Percentiles rank a stretch among this genome's conserved stretches.
These are phyloP conservation scores for Dissostichus mawsoni DNA, from an alignment of 2,113 vertebrate genomes.

Conservation along the genomic window DNA sequence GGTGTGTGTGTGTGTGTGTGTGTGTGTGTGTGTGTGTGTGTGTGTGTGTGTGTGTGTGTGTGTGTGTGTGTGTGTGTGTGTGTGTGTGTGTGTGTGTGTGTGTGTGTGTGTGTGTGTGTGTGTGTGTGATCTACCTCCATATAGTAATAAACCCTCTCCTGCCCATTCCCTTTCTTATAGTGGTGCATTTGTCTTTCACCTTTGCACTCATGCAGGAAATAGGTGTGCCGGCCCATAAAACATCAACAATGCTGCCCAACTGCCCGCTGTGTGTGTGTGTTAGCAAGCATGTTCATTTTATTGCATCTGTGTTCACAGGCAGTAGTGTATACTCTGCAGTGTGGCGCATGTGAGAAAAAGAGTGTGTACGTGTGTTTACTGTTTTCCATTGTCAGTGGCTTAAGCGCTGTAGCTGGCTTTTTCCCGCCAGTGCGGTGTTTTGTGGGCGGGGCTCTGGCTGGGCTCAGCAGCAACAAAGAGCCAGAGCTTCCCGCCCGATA, in stretches of 20 bases:
- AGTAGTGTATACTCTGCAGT: slow-evolving; percentile 46
- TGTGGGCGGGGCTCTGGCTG: slow-evolving; percentile 68
- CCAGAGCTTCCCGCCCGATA: slow-evolving; percentile 79
- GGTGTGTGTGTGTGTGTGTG: slow-evolving; percentile 2
- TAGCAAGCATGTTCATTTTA: slow-evolving; percentile 12
- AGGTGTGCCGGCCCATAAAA: slow-evolving; percentile 46
- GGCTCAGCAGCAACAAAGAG: slow-evolving; percentile 73
- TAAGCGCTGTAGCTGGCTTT: slow-evolving; percentile 61
- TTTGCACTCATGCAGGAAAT: slow-evolving; percentile 52
- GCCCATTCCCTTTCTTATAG: slow-evolving; percentile 19
- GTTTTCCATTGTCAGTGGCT: slow-evolving; percentile 65
- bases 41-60: slow-evolving; percentile 3
- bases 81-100: slow-evolving; percentile 1
- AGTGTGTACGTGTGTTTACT: slow-evolving; percentile 19
- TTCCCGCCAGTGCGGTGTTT: slow-evolving; percentile 80
- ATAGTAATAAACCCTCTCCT: slow-evolving; percentile 9
- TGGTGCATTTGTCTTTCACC: slow-evolving; percentile 40
- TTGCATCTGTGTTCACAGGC: slow-evolving; percentile 20
- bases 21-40: slow-evolving; percentile 1
- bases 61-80: slow-evolving; percentile 4
- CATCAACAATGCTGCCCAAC: slow-evolving; percentile 24
- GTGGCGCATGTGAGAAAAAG: slow-evolving; percentile 54
- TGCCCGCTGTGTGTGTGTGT: background rate
- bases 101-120: background rate
- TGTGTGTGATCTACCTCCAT: background rate